Evolutionary conservation across 37 sponge, comb jelly and placozoan species (phyloP), one percentile per base, ranked within the genome.

Genomic region (Chondrosia reniformis): DNA sequence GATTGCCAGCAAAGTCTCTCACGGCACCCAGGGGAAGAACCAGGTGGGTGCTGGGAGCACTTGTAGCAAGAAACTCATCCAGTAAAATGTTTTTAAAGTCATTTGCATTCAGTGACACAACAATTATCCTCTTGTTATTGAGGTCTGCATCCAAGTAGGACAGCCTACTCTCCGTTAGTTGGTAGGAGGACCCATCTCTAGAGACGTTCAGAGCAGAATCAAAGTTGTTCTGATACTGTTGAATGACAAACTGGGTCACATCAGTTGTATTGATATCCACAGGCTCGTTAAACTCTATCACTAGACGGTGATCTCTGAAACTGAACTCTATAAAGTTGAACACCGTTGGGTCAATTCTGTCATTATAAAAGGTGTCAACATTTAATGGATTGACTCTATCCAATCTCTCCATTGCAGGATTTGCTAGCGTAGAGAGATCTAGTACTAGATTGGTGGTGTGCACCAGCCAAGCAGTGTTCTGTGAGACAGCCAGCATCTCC

Each of bases 261-360:
- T 89, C 65, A 24, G 79, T 73, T 56, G 79, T 86, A 22, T 76
- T 42, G 1, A 89, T 74, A 43, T 89, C 85, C 4, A 95, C 87
- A 17, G 92, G 87, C 63, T 95, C 92, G 71, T 77, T 80, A 45
- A 95, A 95, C 28, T 36, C 34, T 4, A 95, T 33, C 17, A 80
- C 21, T 44, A 91, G 55, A 4, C 45, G 71, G 39, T 89, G 28
- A 31, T 45, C 46, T 40, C 31, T 24, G 12, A 89, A 63, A 57
- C 92, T 77, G 32, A 95, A 76, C 25, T 77, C 75, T 10, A 80
- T 22, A 46, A 95, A 95, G 49, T 54, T 21, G 38, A 81, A 77
- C 7, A 95, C 8, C 9, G 66, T 21, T 22, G 96, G 96, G 55
- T 83, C 75, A 30, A 78, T 73, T 31, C 9, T 37, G 54, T 95